Conservation (phyloP, 2,888 invertebrate genomes). For the Tetranychus truncatus region DNA sequence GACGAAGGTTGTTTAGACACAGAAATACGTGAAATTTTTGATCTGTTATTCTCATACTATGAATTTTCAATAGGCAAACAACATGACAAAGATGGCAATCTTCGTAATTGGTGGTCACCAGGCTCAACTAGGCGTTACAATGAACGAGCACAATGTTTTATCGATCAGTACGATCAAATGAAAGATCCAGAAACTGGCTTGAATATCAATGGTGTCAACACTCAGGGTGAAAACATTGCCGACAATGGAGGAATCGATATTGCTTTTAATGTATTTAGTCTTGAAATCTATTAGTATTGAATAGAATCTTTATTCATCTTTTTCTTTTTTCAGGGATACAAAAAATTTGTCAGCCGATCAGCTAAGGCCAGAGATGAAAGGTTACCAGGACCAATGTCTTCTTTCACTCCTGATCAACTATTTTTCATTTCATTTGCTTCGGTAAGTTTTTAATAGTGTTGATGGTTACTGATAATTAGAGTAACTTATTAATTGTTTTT, state of each 20-base stretch:
- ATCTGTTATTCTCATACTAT: constrained; percentile 4
- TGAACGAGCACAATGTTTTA: constrained; percentile 20
- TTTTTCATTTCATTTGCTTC: constrained; percentile 24
- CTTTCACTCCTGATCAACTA: constrained; percentile 21
- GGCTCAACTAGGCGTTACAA: constrained; percentile 15
- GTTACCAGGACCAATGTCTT: constrained; percentile 18
- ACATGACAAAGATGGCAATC: constrained; percentile 21
- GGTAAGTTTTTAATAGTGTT: constrained; percentile 9
- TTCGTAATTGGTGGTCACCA: constrained; percentile 23
- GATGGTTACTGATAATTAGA: background rate
- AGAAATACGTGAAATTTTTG: no score
- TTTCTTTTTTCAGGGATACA: constrained; percentile 18
- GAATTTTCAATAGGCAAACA: constrained; percentile 8
- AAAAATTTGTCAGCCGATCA: constrained; percentile 18
- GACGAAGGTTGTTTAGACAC: constrained; percentile 6
- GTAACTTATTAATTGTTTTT: background rate
- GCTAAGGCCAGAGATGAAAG: constrained; percentile 8
- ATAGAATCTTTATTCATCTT: background rate
- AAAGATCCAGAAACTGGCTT: constrained; percentile 13
- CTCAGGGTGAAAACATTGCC: constrained; percentile 23
- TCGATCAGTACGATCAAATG: constrained; percentile 21
- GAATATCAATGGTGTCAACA: constrained; percentile 19
- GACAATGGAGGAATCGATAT: constrained; percentile 23
- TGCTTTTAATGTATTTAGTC: constrained; percentile 19
- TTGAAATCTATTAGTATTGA: background rate